Evolutionary conservation across 2,113 vertebrate genomes (phyloP).

Genomic region (Typhlomys cinereus): DNA sequence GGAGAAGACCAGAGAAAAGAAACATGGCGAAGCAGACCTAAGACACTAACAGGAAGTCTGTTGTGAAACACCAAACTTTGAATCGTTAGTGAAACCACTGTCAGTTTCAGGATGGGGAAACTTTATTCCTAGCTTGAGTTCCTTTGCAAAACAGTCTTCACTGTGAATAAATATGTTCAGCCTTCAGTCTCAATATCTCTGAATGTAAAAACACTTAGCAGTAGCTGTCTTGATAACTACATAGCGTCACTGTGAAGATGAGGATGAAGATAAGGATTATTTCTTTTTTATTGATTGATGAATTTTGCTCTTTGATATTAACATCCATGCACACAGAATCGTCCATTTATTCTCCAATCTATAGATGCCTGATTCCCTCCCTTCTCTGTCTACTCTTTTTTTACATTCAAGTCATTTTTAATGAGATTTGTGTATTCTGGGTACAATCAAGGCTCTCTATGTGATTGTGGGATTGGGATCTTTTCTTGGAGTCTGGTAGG

Average conservation of each 20-base stretch:
- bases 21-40: background rate
- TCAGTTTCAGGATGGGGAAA: background rate
- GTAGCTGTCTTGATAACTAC: background rate
- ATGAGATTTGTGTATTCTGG: too few species aligned
- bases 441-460: too few species aligned
- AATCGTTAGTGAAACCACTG: background rate
- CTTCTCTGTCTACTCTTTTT: too few species aligned
- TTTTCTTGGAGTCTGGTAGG: too few species aligned
- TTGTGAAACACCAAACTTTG: background rate
- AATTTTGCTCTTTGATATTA: too few species aligned
- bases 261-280: too few species aligned
- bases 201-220: background rate
- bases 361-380: too few species aligned
- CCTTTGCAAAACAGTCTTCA: background rate
- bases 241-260: background rate
- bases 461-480: too few species aligned
- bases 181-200: background rate
- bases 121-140: background rate
- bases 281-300: too few species aligned
- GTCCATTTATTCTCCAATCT: too few species aligned
- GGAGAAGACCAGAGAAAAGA: background rate
- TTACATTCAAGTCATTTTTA: too few species aligned
- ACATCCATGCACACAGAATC: too few species aligned
- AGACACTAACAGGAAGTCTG: background rate
- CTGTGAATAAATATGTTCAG: background rate